Percentiles rank a stretch among this genome's conserved stretches.
These are phyloP conservation scores for Motacilla alba DNA, from an alignment of 2,113 vertebrate genomes.

Conservation along the genomic window DNA sequence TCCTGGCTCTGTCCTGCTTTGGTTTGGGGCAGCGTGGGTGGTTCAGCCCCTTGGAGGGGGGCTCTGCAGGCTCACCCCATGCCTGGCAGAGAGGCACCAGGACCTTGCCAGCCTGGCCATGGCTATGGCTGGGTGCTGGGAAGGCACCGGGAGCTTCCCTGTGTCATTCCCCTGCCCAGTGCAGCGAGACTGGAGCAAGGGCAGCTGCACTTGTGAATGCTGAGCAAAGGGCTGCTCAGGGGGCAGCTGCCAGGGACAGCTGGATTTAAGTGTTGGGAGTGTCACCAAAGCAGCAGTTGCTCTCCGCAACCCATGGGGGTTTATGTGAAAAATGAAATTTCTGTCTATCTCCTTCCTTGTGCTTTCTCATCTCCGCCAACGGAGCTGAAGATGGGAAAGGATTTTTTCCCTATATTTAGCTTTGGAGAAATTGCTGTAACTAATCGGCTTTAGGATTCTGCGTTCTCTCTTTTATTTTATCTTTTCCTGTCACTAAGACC, in stretches of 20 bases:
- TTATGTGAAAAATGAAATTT: conserved; percentile 19
- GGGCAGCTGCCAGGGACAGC: neutral
- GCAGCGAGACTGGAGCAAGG: neutral
- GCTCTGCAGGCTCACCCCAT: neutral
- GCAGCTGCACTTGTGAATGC: neutral
- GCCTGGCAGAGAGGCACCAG: neutral
- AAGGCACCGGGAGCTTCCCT: neutral
- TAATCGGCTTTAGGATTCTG: conserved; percentile 9
- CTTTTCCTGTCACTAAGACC: neutral
- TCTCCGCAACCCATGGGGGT: neutral
- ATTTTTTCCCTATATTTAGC: conserved; percentile 37
- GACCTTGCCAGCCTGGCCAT: neutral
- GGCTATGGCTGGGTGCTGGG: rapidly evolving
- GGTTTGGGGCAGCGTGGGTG: neutral
- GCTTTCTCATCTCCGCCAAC: neutral
- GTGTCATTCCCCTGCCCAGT: rapidly evolving
- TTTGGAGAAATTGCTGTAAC: conserved; percentile 36
- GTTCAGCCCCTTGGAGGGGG: neutral
- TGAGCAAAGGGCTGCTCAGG: neutral
- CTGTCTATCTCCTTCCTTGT: neutral
- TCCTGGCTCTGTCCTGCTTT: neutral
- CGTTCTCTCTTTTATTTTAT: conserved; percentile 39
- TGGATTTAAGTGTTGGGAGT: neutral
- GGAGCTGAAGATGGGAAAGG: neutral
- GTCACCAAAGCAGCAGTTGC: neutral